These are phyloP conservation scores for Solen grandis DNA, from an alignment of 1,140 invertebrate species.

Conservation along the genomic window DNA sequence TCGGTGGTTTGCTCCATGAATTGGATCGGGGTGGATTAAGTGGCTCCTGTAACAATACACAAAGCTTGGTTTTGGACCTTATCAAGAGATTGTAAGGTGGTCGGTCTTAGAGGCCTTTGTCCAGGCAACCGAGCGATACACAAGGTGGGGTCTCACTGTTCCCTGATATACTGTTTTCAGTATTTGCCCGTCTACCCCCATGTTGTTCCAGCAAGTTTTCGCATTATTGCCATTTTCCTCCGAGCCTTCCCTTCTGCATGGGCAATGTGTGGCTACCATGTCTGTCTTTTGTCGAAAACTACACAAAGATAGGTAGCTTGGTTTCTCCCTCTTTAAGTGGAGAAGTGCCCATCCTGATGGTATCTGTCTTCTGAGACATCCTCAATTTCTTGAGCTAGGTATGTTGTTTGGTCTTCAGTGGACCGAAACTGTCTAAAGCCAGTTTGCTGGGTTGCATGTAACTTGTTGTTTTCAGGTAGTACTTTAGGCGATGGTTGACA, in stretches of 20 bases:
- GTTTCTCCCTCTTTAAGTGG: conserved; percentile 29
- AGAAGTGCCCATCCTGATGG: conserved; percentile 17
- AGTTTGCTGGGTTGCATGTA: background rate
- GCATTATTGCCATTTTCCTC: conserved; percentile 6
- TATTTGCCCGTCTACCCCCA: conserved; percentile 7
- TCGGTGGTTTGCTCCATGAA: background rate
- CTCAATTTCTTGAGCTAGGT: background rate
- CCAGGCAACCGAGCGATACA: background rate
- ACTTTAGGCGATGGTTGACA: background rate
- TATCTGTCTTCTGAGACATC: conserved; percentile 4
- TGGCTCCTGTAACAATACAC: background rate
- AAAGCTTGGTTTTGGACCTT: background rate
- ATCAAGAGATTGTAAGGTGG: background rate
- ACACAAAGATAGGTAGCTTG: conserved; percentile 46
- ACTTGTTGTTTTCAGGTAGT: background rate
- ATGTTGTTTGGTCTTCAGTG: conserved; percentile 11
- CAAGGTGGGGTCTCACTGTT: background rate
- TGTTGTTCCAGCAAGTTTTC: conserved; percentile 26
- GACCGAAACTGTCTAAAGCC: conserved; percentile 13
- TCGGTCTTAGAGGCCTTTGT: background rate
- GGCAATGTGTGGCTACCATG: conserved; percentile 26
- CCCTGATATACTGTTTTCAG: background rate
- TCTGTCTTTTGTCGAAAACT: conserved; percentile 39
- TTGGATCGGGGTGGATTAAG: background rate
- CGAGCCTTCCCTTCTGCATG: conserved; percentile 25